phyloP scores from a whole-genome alignment of 2,113 vertebrate genomes.

The Apteryx owenii region DNA sequence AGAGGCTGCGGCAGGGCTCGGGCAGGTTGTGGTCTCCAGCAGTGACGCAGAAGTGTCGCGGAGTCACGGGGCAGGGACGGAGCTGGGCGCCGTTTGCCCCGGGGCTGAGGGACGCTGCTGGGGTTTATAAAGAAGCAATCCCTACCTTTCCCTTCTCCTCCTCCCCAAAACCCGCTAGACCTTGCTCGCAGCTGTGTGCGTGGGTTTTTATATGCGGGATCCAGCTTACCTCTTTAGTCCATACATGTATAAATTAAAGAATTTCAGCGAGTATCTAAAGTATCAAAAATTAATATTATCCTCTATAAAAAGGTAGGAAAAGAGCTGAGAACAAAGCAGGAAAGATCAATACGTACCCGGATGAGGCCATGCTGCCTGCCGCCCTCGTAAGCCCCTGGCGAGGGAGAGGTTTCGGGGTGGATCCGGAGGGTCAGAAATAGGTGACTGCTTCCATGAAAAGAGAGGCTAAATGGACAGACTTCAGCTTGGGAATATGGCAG shows the following conservation, averaged over 20 bases:
- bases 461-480: neutral
- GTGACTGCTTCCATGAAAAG: neutral
- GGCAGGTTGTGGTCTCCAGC: neutral
- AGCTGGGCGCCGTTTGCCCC: neutral
- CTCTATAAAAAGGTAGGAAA: too few relatives aligned
- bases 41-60: neutral
- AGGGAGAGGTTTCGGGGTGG: neutral
- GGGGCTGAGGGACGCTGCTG: too few relatives aligned
- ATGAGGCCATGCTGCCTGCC: neutral
- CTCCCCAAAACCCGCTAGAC: too few relatives aligned
- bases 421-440: neutral
- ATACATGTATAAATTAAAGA: neutral
- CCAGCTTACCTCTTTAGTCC: neutral
- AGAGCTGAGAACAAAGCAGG: too few relatives aligned
- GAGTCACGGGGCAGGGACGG: neutral
- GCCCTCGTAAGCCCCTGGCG: neutral
- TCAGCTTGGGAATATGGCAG: neutral
- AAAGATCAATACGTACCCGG: too few relatives aligned
- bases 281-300: too few relatives aligned
- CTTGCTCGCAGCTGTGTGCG: too few relatives aligned
- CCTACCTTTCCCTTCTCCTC: neutral
- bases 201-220: neutral
- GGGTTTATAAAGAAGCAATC: too few relatives aligned
- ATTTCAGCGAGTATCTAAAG: neutral
- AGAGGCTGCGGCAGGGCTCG: fast-evolving